Percentiles rank a stretch among this genome's conserved stretches.
phyloP scores from a whole-genome alignment of 2,888 invertebrate genomes.

The Tortrix viridana region DNA sequence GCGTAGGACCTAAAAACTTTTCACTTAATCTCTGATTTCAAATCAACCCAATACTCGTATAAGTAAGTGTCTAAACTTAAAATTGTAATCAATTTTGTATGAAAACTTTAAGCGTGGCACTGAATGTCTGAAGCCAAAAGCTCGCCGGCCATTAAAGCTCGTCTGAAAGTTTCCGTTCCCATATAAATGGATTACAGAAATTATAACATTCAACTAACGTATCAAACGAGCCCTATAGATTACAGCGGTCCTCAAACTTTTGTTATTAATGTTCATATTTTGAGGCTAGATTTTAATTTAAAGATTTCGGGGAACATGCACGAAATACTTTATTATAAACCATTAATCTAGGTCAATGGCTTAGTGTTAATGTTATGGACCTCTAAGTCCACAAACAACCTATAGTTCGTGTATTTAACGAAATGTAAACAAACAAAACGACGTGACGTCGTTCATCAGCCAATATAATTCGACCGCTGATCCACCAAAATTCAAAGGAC shows the following conservation, averaged over 20 bases:
- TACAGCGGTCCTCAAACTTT: slow-evolving; percentile 25
- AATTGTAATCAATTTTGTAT: too few species aligned
- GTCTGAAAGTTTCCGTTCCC: slow-evolving; percentile 34
- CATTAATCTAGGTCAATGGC: too few species aligned
- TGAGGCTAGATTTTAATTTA: neutral
- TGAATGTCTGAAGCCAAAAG: neutral
- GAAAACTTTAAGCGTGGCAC: too few species aligned
- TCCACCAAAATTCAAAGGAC: too few species aligned
- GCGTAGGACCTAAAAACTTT: slow-evolving; percentile 13
- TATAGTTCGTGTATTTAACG: too few species aligned
- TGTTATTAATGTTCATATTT: neutral
- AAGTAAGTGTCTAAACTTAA: too few species aligned
- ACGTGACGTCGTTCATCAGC: too few species aligned
- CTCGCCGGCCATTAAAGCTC: slow-evolving; percentile 30
- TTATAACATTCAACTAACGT: slow-evolving; percentile 44
- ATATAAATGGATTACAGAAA: slow-evolving; percentile 36
- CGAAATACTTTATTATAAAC: neutral
- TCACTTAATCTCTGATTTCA: slow-evolving; percentile 23
- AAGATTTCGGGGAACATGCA: neutral
- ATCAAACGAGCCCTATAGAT: slow-evolving; percentile 56
- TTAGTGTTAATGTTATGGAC: too few species aligned
- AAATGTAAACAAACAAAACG: too few species aligned
- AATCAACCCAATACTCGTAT: slow-evolving; percentile 13
- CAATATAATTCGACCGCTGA: too few species aligned
- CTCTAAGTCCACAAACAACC: too few species aligned